A percentile compares a stretch with the other conserved stretches of the same genome.
phyloP scores from a whole-genome alignment of 1,140 invertebrate species.

The Trachelipus rathkii region DNA sequence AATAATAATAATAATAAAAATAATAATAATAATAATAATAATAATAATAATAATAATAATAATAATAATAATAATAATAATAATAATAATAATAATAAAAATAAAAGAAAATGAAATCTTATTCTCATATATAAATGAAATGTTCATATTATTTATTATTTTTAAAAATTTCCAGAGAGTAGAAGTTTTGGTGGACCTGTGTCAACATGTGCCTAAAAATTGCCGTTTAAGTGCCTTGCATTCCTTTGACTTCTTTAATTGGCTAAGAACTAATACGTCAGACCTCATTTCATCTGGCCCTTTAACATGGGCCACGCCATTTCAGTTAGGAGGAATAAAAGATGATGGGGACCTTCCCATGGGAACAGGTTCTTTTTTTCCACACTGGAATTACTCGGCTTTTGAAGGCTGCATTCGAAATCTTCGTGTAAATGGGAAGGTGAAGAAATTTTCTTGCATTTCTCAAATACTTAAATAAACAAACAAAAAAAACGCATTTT shows the following conservation, averaged over 20 bases:
- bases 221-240: constrained; percentile 14
- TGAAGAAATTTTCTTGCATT: background rate
- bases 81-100: no score
- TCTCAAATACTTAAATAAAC: no score
- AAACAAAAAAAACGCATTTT: no score
- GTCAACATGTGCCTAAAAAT: constrained; percentile 9
- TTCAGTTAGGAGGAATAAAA: constrained; percentile 30
- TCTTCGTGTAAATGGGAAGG: constrained; percentile 34
- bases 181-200: constrained; percentile 31
- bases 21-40: no score
- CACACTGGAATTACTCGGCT: background rate
- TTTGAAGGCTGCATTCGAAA: constrained; percentile 31
- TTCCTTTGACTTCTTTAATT: background rate
- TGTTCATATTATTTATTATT: no score
- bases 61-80: no score
- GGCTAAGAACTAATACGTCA: background rate
- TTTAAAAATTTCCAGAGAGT: constrained; percentile 1
- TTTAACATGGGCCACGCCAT: constrained; percentile 20
- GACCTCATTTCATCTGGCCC: background rate
- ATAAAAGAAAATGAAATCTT: no score
- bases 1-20: no score
- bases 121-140: no score
- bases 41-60: no score
- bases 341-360: constrained; percentile 25
- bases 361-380: background rate